Conservation (phyloP, 2,888 invertebrate species). For the Periphyllus acericola region DNA sequence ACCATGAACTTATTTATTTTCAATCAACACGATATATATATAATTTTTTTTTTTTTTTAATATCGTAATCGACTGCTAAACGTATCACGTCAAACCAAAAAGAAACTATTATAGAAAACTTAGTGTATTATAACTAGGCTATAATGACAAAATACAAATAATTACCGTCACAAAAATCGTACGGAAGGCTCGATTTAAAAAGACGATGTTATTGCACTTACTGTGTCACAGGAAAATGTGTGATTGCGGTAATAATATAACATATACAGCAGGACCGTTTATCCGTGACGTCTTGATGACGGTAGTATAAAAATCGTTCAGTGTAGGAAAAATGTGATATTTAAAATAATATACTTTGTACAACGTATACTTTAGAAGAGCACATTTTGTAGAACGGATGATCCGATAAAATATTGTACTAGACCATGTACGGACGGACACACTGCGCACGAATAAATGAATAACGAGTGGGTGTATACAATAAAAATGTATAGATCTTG, state of each 20-base stretch:
- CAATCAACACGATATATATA: too few relatives aligned
- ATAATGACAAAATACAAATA: not conserved
- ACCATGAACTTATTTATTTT: too few relatives aligned
- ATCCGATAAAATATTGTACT: not conserved
- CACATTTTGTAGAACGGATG: not conserved
- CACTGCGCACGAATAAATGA: not conserved
- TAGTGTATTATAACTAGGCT: too few relatives aligned
- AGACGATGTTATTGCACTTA: too few relatives aligned
- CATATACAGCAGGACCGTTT: not conserved
- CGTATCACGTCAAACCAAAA: too few relatives aligned
- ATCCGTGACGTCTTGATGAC: not conserved
- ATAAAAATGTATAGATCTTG: not conserved
- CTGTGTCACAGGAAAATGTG: not conserved
- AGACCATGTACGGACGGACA: not conserved
- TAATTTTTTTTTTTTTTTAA: too few relatives aligned
- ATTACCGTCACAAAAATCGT: not conserved
- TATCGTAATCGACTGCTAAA: too few relatives aligned
- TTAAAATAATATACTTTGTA: not conserved
- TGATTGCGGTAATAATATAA: not conserved
- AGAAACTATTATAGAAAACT: too few relatives aligned
- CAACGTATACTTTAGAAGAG: not conserved
- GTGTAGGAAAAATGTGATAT: too few relatives aligned
- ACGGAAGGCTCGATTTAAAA: too few relatives aligned
- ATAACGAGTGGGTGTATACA: not conserved
- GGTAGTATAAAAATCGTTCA: not conserved